A percentile compares a stretch with the other conserved stretches of the same genome.
Evolutionary conservation across 2,113 vertebrate genomes (phyloP).

Genomic region (Tiliqua scincoides): DNA sequence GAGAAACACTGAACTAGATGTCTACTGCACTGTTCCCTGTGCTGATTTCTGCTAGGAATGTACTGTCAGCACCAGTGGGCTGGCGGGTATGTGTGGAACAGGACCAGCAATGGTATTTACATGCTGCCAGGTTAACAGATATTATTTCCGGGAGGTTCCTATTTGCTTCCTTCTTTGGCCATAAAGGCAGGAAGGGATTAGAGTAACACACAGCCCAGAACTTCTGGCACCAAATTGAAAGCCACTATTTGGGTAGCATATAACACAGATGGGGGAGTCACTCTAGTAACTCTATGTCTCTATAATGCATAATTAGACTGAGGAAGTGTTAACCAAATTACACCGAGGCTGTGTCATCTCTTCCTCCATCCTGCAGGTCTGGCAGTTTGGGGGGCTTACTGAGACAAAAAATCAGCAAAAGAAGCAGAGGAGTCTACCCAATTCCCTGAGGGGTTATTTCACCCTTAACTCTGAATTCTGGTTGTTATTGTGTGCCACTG

Average conservation of each 20-base stretch:
- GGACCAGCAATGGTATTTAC: background rate
- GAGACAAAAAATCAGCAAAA: too few relatives aligned
- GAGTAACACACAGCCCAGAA: background rate
- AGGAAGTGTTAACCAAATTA: background rate
- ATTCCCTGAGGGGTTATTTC: too few relatives aligned
- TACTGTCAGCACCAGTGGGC: too few relatives aligned
- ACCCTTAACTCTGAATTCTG: too few relatives aligned
- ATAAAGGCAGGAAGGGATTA: background rate
- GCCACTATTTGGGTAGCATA: background rate
- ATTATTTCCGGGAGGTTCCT: background rate
- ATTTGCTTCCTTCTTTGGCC: background rate
- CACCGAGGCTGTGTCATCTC: background rate
- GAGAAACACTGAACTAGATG: too few relatives aligned
- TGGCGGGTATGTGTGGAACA: too few relatives aligned
- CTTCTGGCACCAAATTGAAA: background rate
- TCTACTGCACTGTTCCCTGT: too few relatives aligned
- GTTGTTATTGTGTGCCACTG: too few relatives aligned
- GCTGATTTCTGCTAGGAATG: too few relatives aligned
- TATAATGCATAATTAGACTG: background rate
- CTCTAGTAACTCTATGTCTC: background rate
- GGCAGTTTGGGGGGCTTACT: too few relatives aligned
- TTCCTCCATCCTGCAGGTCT: too few relatives aligned
- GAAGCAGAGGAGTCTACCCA: too few relatives aligned
- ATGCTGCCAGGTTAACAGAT: background rate
- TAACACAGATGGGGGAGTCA: background rate